These are phyloP conservation scores for Anolis apletophallus DNA, from an alignment of 2,797 vertebrate genomes.

Conservation along the genomic window DNA sequence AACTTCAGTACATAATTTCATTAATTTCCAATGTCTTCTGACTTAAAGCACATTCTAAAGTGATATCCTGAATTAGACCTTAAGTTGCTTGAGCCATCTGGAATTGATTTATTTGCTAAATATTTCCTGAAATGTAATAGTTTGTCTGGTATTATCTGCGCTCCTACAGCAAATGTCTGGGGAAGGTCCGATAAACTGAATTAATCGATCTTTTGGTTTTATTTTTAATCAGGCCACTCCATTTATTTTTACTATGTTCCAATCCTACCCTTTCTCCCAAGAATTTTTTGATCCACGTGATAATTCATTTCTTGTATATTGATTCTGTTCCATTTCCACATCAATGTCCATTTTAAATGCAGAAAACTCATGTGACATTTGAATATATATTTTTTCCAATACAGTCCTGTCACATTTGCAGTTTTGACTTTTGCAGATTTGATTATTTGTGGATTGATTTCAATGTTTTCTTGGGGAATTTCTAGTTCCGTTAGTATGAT, in stretches of 20 bases:
- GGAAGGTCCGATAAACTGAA: neutral
- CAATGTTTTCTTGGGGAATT: no score
- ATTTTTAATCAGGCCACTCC: neutral
- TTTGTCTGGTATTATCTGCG: neutral
- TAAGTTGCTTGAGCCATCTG: conserved; percentile 4
- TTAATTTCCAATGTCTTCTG: conserved; percentile 8
- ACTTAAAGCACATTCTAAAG: neutral
- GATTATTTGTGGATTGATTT: no score
- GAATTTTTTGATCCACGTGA: neutral
- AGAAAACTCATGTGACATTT: neutral
- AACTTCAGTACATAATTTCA: conserved; percentile 40
- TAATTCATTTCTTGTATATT: neutral
- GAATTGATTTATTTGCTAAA: conserved; percentile 11
- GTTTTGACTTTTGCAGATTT: no score
- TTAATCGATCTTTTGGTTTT: neutral
- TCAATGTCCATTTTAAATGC: neutral
- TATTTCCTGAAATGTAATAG: neutral
- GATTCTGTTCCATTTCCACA: neutral
- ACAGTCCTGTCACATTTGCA: neutral
- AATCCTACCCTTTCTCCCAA: neutral
- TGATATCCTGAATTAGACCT: conserved; percentile 23
- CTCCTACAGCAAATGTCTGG: neutral
- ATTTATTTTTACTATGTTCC: neutral
- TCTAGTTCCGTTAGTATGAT: no score
- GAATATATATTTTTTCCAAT: neutral